Conservation (phyloP, 2,797 vertebrate genomes). For the Anguilla megastoma region DNA sequence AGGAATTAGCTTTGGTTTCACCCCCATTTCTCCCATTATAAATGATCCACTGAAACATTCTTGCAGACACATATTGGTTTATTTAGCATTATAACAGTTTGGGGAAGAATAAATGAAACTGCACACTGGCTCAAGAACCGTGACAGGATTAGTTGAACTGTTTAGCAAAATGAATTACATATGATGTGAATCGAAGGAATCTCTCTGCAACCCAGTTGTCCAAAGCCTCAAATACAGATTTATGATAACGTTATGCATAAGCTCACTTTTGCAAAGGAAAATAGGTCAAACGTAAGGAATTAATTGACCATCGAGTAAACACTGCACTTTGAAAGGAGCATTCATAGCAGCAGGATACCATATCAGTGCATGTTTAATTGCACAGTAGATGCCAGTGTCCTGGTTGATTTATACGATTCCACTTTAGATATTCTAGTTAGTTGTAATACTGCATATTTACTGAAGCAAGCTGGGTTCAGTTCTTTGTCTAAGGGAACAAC, state of each 20-base stretch:
- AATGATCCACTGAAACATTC: neutral
- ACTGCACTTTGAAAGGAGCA: neutral
- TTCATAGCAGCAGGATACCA: neutral
- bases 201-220: neutral
- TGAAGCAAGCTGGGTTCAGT: neutral
- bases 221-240: neutral
- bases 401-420: neutral
- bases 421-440: neutral
- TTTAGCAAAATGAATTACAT: slow-evolving; percentile 17
- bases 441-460: neutral
- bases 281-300: neutral
- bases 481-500: neutral
- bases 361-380: neutral
- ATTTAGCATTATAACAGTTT: neutral
- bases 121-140: neutral
- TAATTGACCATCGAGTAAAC: neutral
- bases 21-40: neutral
- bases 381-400: neutral
- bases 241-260: neutral
- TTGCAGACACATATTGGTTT: neutral
- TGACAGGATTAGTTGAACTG: slow-evolving; percentile 38
- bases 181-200: slow-evolving; percentile 32
- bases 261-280: neutral
- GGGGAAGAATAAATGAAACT: slow-evolving; percentile 13
- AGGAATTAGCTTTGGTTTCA: neutral